Conservation (phyloP, 2,113 vertebrate genomes). For the Asarcornis scutulata region DNA sequence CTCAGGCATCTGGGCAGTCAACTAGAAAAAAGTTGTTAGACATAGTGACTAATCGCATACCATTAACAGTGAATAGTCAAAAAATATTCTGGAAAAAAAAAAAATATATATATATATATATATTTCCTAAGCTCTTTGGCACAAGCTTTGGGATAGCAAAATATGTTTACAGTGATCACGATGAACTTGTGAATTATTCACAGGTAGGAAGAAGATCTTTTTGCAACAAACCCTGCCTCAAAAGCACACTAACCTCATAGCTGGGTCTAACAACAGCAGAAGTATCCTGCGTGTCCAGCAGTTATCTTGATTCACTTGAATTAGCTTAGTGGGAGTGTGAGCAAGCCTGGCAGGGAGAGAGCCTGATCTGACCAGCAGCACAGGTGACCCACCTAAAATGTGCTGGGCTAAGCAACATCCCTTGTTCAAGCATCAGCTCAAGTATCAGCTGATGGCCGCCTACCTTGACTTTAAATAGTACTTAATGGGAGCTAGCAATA, state of each 20-base stretch:
- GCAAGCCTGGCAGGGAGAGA: not conserved
- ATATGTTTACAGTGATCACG: not conserved
- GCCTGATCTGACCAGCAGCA: not conserved
- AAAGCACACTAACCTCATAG: not conserved
- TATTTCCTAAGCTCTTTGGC: not conserved
- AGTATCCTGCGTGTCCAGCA: not conserved
- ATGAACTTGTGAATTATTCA: not conserved
- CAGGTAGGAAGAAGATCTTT: not conserved
- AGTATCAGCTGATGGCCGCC: not conserved
- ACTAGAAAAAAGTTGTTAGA: not conserved
- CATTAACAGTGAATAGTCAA: not conserved
- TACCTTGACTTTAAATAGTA: not conserved
- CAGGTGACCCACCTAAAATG: not conserved
- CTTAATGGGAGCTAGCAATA: not conserved
- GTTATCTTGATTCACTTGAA: not conserved
- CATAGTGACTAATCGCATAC: conserved; percentile 12
- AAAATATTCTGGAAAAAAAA: not conserved
- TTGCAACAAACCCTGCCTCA: not conserved
- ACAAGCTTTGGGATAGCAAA: not conserved
- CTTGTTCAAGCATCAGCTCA: not conserved
- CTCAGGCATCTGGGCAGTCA: not conserved
- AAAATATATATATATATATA: no score
- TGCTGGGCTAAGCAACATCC: not conserved
- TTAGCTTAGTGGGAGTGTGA: not conserved
- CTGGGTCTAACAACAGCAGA: not conserved